Percentiles rank a stretch among this genome's conserved stretches.
phyloP scores from a whole-genome alignment of 2,888 invertebrate genomes.

The Ormyrus pomaceus region DNA sequence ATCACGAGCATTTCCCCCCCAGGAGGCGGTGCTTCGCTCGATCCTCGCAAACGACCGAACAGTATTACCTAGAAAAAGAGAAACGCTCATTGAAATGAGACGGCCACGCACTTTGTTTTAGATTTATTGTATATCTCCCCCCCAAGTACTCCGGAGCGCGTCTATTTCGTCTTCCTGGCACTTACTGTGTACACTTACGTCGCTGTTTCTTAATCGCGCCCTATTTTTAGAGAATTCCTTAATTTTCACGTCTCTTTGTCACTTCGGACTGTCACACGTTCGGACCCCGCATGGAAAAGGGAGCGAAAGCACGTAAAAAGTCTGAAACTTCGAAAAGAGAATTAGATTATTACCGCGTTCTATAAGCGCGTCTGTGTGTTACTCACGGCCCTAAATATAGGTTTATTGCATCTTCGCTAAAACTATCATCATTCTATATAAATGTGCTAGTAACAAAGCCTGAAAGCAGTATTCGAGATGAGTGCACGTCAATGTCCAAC shows the following conservation, averaged over 20 bases:
- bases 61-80: slow-evolving; percentile 46
- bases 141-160: too few species aligned
- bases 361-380: background rate
- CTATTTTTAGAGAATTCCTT: slow-evolving; percentile 6
- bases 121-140: too few species aligned
- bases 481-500: slow-evolving; percentile 4
- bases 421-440: slow-evolving; percentile 7
- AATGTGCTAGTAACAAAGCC: slow-evolving; percentile 38
- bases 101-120: too few species aligned
- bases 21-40: slow-evolving; percentile 19
- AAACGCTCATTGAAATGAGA: background rate
- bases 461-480: slow-evolving; percentile 34
- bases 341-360: too few species aligned
- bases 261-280: background rate
- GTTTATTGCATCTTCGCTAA: background rate
- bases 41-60: slow-evolving; percentile 43
- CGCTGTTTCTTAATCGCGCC: background rate
- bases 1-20: too few species aligned
- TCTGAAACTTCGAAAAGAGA: slow-evolving; percentile 9
- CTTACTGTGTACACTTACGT: too few species aligned
- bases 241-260: background rate
- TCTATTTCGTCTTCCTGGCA: too few species aligned
- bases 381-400: background rate
- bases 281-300: background rate
- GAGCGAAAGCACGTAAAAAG: background rate